Evolutionary conservation across 2,888 invertebrate species (phyloP).

Genomic region (Sinhomidia bicolor): DNA sequence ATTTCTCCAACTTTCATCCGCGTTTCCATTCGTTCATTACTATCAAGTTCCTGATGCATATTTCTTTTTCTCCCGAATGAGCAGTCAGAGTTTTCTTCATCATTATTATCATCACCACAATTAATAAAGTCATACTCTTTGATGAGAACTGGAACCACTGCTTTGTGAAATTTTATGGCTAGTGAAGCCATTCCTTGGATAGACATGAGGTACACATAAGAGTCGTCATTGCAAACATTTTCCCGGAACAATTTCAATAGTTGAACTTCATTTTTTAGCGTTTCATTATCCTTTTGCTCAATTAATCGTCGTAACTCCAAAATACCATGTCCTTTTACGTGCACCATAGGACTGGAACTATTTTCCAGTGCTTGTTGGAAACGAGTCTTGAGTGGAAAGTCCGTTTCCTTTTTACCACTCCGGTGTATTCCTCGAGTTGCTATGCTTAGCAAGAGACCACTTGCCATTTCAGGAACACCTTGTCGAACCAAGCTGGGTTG

Average conservation of each 20-base stretch:
- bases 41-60: conserved; percentile 43
- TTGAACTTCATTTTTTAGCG: conserved; percentile 86
- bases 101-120: neutral
- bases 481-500: conserved; percentile 47
- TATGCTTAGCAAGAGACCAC: conserved; percentile 73
- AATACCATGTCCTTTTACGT: conserved; percentile 91
- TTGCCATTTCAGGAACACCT: conserved; percentile 74
- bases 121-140: conserved; percentile 85
- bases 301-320: conserved; percentile 89
- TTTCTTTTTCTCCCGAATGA: neutral
- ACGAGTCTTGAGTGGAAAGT: conserved; percentile 81
- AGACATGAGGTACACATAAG: conserved; percentile 91
- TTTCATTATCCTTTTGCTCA: conserved; percentile 85
- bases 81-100: neutral
- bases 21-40: conserved; percentile 81
- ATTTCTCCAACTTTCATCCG: conserved; percentile 92
- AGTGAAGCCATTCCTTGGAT: conserved; percentile 89
- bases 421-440: conserved; percentile 66
- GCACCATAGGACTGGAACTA: conserved; percentile 87
- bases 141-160: conserved; percentile 87
- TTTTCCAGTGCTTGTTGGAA: conserved; percentile 87
- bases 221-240: conserved; percentile 89
- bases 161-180: conserved; percentile 86
- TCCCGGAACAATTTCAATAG: conserved; percentile 89
- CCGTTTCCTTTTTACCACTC: conserved; percentile 73